Evolutionary conservation across 2,797 vertebrate genomes (phyloP).

Genomic region (Numenius phaeopus): DNA sequence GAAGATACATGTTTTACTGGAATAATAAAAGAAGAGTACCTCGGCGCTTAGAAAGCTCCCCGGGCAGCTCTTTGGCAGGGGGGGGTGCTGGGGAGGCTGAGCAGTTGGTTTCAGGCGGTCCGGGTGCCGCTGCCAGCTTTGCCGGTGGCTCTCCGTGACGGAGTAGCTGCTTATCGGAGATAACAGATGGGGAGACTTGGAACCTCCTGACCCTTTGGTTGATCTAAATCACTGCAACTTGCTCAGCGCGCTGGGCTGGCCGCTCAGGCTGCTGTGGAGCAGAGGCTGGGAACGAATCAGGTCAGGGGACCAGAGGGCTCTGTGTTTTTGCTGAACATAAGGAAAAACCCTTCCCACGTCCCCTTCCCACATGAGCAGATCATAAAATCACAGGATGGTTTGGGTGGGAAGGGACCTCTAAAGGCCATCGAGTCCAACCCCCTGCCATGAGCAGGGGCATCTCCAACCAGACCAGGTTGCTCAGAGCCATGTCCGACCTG

Average conservation of each 20-base stretch:
- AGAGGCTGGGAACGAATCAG: not conserved
- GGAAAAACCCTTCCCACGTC: not conserved
- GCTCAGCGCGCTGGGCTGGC: rapidly evolving
- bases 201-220: not conserved
- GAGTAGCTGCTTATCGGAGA: not conserved
- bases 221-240: not conserved
- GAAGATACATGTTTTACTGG: not conserved
- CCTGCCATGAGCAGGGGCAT: not conserved
- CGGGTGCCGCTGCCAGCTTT: not conserved
- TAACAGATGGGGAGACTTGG: not conserved
- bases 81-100: not conserved
- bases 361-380: rapidly evolving
- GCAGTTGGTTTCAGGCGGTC: not conserved
- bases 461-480: not conserved
- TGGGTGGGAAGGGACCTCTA: not conserved
- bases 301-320: not conserved
- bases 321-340: not conserved
- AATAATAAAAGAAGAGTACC: not conserved
- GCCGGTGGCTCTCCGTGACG: not conserved
- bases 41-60: not conserved
- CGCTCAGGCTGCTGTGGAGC: not conserved
- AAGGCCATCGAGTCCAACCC: not conserved
- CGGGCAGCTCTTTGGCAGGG: not conserved
- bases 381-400: not conserved
- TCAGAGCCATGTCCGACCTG: not conserved